Percentiles rank a stretch among this genome's conserved stretches.
phyloP scores from a whole-genome alignment of 2,113 vertebrate species.

The Monarcha castaneiventris region DNA sequence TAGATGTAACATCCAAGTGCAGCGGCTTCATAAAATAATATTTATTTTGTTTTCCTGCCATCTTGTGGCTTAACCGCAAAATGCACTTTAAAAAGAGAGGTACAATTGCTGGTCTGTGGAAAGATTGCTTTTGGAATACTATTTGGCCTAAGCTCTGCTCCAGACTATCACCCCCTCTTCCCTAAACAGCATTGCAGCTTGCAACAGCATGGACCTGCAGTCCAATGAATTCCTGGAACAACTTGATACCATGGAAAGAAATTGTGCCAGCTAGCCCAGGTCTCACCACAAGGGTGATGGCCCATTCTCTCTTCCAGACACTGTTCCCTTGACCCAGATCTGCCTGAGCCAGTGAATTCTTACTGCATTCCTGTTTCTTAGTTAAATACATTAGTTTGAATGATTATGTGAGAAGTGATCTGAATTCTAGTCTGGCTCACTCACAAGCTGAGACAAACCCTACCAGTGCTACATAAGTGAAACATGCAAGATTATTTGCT shows the following conservation, averaged over 20 bases:
- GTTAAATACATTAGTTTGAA: not conserved
- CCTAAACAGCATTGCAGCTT: not conserved
- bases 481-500: not conserved
- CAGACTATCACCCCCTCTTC: not conserved
- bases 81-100: not conserved
- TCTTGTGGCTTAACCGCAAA: slow-evolving; percentile 31
- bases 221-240: not conserved
- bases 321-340: not conserved
- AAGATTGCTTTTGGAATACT: not conserved
- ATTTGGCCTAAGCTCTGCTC: not conserved
- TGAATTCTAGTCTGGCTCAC: not conserved
- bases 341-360: not conserved
- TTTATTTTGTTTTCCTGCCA: slow-evolving; percentile 52
- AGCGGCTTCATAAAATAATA: not conserved
- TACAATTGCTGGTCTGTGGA: not conserved
- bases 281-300: fast-evolving
- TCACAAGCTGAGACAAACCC: not conserved
- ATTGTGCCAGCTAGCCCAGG: not conserved
- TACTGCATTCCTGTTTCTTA: not conserved
- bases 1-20: not conserved
- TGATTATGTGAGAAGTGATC: not conserved
- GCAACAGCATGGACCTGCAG: not conserved
- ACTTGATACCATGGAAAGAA: not conserved
- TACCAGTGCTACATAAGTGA: not conserved
- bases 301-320: not conserved